Conservation (phyloP, 1,140 invertebrate species). For the Orchesella cincta region DNA sequence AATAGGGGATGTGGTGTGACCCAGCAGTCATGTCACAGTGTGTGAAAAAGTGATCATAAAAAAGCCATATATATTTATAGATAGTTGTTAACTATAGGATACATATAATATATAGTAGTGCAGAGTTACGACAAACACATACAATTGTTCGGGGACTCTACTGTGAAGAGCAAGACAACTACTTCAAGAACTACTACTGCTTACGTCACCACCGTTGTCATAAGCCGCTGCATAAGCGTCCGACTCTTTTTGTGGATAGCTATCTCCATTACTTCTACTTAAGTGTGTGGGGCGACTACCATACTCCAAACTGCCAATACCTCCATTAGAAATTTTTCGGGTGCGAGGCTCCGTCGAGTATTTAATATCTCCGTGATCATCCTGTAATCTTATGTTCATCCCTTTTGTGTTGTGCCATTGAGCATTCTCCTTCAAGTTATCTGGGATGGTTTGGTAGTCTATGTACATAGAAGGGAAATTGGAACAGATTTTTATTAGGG, state of each 20-base stretch:
- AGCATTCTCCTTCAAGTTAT: conserved; percentile 5
- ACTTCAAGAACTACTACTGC: conserved; percentile 27
- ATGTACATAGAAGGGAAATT: background rate
- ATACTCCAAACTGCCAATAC: conserved; percentile 11
- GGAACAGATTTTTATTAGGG: background rate
- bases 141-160: no score
- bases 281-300: conserved; percentile 25
- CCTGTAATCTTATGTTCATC: background rate
- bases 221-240: conserved; percentile 26
- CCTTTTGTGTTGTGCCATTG: background rate
- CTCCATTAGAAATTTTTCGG: conserved; percentile 21
- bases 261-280: conserved; percentile 27
- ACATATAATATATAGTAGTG: no score
- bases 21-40: no score
- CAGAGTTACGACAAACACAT: no score
- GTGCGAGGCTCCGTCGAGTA: conserved; percentile 11
- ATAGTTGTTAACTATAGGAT: no score
- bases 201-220: conserved; percentile 29
- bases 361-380: background rate
- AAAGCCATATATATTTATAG: no score
- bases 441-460: conserved; percentile 9
- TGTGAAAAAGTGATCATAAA: no score
- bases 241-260: conserved; percentile 27
- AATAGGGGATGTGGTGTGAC: no score
- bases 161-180: no score